Base-by-base conservation (phyloP, 2,888 invertebrate genomes). In the Perdita meconis region DNA sequence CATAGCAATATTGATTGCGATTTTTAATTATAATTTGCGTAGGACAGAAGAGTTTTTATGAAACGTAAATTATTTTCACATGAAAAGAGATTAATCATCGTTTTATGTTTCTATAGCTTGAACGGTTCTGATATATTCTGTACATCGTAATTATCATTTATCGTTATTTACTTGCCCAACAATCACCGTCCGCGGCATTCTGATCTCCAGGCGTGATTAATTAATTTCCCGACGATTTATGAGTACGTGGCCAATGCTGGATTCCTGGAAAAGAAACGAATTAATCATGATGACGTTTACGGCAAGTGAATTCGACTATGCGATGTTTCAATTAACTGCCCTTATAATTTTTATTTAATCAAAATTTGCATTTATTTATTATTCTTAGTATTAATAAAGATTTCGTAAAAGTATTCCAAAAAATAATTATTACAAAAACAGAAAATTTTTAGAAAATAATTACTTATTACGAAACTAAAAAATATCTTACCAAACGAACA, bases 131-230 rank as follows among this genome's bases (percentile, higher is more conserved):
- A 47, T 13, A 30, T 19, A 60, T 34, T 2, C 6, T 12, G 3
- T 24, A 6, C 24, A 59, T 44, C 16, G n/a, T 8, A 22, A 40
- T 42, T 30, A 40, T 59, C 13, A 19, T 36, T 36, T 50, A 47
- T 19, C 59, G 24, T 56, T 64, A 51, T 22, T 34, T 50, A 38
- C 66, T 26, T 66, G 56, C 44, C 47, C 13, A 44, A 26, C 6
- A 19, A n/a, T 10, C 16, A 1, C 13, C 24, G 24, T 24, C 6
- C 13, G 36, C 12, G 16, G 30, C 24, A 30, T n/a, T 6, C 30
- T n/a, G 10, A 26, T 2, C 1, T 26, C 47, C 34, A 19, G 22
- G 5, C 50, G n/a, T 47, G 36, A 66, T 44, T 13, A 47, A 24
- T 47, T 19, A 56, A n/a, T n/a, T 36, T 2, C 6, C 10, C 26